Conservation (phyloP, 2,113 vertebrate species). For the Ceyx melanurus region DNA sequence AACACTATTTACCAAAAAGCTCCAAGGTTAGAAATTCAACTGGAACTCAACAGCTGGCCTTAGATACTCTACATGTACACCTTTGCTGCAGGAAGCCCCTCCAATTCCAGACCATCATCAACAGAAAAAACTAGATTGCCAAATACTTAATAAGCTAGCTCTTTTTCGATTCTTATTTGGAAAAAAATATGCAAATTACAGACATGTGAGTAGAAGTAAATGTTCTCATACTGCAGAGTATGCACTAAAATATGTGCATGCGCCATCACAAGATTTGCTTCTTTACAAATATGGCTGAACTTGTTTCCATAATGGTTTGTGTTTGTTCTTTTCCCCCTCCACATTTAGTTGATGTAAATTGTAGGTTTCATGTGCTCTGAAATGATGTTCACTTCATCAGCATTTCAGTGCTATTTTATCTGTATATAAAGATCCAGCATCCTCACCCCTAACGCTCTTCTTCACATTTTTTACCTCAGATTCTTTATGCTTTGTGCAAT, state of each 20-base stretch:
- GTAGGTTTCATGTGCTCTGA: conserved; percentile 59
- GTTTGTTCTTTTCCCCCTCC: conserved; percentile 61
- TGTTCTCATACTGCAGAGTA: conserved; percentile 53
- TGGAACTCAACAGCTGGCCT: not conserved
- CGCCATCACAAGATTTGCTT: conserved; percentile 57
- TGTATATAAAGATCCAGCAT: conserved; percentile 53
- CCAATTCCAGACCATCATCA: not conserved
- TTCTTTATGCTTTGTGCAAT: conserved; percentile 32
- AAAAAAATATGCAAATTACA: conserved; percentile 29
- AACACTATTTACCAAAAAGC: not conserved
- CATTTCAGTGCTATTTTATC: conserved; percentile 62
- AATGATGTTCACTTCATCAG: conserved; percentile 69
- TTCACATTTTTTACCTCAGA: conserved; percentile 59
- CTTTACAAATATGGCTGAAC: conserved; percentile 63
- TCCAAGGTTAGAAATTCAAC: not conserved
- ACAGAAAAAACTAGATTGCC: not conserved
- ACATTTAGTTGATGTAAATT: conserved; percentile 65
- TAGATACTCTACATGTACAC: not conserved
- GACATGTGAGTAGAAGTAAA: conserved; percentile 45
- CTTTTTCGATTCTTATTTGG: not conserved
- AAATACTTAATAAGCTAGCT: not conserved
- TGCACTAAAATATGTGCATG: conserved; percentile 44
- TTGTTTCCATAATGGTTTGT: conserved; percentile 58
- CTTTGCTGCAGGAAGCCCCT: not conserved
- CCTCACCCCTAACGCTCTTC: conserved; percentile 44